phyloP scores from a whole-genome alignment of 2,888 invertebrate genomes.

The Rotaria magnacalcarata region DNA sequence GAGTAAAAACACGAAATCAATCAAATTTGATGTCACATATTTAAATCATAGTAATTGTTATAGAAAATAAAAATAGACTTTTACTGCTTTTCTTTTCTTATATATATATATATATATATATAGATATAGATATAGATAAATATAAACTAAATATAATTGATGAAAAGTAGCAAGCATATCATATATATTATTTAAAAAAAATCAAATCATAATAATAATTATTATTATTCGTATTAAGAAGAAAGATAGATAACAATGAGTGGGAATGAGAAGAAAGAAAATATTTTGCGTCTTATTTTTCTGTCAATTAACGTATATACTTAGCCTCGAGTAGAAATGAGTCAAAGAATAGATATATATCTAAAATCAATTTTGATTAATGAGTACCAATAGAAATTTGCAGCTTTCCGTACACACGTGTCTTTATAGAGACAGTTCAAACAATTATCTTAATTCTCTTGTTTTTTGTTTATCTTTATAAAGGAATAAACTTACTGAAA shows the following conservation, averaged over 20 bases:
- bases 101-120: too few relatives aligned
- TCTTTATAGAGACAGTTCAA: background rate
- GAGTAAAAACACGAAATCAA: slow-evolving; percentile 18
- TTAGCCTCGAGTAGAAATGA: background rate
- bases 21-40: background rate
- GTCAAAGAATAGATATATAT: background rate
- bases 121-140: background rate
- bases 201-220: too few relatives aligned
- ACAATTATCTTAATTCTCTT: background rate
- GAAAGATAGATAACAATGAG: background rate
- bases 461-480: background rate
- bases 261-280: background rate
- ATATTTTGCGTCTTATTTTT: background rate
- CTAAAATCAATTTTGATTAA: background rate
- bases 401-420: background rate
- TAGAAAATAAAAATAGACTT: background rate
- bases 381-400: background rate
- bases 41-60: background rate
- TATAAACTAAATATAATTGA: background rate
- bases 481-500: background rate
- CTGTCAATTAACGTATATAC: background rate
- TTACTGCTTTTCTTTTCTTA: too few relatives aligned
- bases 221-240: background rate
- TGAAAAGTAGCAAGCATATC: background rate
- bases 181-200: too few relatives aligned